Evolutionary conservation across 2,797 vertebrate species (phyloP).

Genomic region (Melanotaenia maccullochi): DNA sequence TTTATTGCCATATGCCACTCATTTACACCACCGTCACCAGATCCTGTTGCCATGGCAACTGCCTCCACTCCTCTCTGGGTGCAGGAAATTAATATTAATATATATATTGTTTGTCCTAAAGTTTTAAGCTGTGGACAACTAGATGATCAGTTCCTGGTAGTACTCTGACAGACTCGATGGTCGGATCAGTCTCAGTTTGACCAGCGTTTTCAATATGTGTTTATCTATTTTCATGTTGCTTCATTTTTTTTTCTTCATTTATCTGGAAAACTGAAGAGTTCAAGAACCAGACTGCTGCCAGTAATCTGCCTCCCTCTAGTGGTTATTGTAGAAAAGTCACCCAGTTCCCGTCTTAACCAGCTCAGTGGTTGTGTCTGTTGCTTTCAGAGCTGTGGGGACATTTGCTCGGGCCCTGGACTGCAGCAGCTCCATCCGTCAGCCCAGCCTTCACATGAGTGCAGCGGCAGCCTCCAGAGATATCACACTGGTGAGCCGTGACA

Average conservation of each 20-base stretch:
- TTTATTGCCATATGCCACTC: constrained; percentile 45
- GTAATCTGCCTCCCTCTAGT: constrained; percentile 44
- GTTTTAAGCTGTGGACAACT: background rate
- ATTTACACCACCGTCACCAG: constrained; percentile 14
- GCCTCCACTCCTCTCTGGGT: no score
- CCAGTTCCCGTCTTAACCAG: no score
- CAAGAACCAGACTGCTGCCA: no score
- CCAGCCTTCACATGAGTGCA: constrained; percentile 96
- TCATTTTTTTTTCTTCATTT: no score
- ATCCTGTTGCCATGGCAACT: constrained; percentile 47
- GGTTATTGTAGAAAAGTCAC: constrained; percentile 11
- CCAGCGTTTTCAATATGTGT: no score
- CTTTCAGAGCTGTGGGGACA: constrained; percentile 91
- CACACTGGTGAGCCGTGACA: constrained; percentile 86
- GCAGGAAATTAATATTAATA: no score
- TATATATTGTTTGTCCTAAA: no score
- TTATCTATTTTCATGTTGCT: no score
- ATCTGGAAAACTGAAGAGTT: no score
- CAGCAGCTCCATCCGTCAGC: constrained; percentile 96
- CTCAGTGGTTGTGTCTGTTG: background rate
- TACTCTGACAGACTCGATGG: no score
- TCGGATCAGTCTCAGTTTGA: no score
- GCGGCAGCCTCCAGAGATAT: constrained; percentile 94
- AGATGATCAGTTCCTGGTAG: no score
- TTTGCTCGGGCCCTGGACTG: constrained; percentile 94